phyloP scores from a whole-genome alignment of 2,113 vertebrate genomes.

The Gallinago undulata region DNA sequence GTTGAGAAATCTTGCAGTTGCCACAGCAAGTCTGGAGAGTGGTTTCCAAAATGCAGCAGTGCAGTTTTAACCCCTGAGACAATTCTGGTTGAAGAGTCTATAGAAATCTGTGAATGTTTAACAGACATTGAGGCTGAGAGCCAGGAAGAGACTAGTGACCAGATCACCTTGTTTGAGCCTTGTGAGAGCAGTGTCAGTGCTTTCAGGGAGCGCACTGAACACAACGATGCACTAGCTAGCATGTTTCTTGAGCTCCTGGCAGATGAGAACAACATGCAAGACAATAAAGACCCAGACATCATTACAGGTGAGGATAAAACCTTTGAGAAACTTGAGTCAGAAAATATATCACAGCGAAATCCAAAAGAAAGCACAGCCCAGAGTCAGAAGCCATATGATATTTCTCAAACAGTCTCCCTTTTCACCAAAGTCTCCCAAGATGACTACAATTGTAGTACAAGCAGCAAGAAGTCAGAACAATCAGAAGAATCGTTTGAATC shows the following conservation, averaged over 20 bases:
- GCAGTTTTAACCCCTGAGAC: conserved; percentile 60
- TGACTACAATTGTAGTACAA: not conserved
- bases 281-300: not conserved
- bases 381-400: not conserved
- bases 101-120: conserved; percentile 40
- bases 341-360: not conserved
- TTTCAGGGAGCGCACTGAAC: conserved; percentile 16
- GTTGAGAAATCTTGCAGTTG: not conserved
- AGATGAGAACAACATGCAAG: not conserved
- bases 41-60: conserved; percentile 30
- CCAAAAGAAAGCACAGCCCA: not conserved
- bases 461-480: conserved; percentile 34
- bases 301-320: not conserved
- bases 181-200: not conserved
- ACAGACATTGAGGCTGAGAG: not conserved
- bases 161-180: not conserved
- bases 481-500: conserved; percentile 53
- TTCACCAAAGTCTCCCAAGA: not conserved
- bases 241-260: conserved; percentile 68
- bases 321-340: not conserved
- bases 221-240: conserved; percentile 41
- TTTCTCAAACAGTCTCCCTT: not conserved
- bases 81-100: conserved; percentile 17
- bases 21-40: not conserved
- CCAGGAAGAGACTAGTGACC: not conserved